Percentiles rank a stretch among this genome's conserved stretches.
Evolutionary conservation across 2,113 vertebrate genomes (phyloP).

Genomic region (Baryphthengus martii): DNA sequence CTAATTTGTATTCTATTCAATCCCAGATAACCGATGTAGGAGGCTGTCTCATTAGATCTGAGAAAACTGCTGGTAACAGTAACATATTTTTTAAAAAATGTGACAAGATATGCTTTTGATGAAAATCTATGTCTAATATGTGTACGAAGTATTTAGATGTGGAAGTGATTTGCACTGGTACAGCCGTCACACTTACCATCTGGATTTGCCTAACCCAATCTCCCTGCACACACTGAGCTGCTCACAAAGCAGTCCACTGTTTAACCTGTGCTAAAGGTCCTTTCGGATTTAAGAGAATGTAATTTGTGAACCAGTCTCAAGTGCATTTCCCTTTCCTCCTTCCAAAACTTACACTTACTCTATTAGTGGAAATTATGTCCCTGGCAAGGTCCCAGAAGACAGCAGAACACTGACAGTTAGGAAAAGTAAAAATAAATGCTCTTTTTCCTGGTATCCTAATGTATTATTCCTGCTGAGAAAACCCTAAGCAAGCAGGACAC

Average conservation of each 20-base stretch:
- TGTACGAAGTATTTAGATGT: not conserved
- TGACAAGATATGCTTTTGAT: not conserved
- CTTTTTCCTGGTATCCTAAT: not conserved
- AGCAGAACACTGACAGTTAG: not conserved
- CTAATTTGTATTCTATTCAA: not conserved
- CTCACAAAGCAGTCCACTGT: not conserved
- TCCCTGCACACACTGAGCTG: not conserved
- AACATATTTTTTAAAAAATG: not conserved
- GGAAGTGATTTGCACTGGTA: not conserved
- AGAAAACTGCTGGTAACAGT: not conserved
- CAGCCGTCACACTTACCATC: not conserved
- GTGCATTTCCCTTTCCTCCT: not conserved
- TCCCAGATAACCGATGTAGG: not conserved
- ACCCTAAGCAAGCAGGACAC: not conserved
- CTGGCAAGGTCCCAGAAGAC: not conserved
- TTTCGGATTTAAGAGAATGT: not conserved
- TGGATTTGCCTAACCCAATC: not conserved
- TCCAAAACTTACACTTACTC: not conserved
- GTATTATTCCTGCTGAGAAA: not conserved
- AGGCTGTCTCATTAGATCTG: not conserved
- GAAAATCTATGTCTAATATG: not conserved
- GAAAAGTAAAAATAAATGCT: not conserved
- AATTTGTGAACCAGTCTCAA: not conserved
- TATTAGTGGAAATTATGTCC: not conserved
- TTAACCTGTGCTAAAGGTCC: not conserved